These are phyloP conservation scores for Riptortus pedestris DNA, from an alignment of 1,140 invertebrate species.

Conservation along the genomic window DNA sequence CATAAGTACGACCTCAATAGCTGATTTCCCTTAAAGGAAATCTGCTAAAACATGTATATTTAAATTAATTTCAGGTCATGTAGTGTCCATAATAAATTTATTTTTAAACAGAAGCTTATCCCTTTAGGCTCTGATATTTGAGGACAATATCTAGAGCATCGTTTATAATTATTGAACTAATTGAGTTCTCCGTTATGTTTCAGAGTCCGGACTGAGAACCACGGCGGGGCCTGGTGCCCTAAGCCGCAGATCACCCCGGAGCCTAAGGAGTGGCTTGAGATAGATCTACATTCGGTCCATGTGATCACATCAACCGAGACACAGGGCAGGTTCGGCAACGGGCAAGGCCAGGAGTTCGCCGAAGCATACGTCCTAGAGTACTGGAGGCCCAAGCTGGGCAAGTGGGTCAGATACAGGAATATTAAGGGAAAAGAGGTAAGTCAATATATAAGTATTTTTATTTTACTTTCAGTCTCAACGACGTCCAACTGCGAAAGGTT, in stretches of 20 bases:
- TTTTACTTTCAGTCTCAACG: not conserved
- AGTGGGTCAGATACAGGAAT: conserved; percentile 63
- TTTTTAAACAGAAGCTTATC: no score
- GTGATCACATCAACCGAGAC: conserved; percentile 72
- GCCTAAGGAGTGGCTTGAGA: conserved; percentile 65
- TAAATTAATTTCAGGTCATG: no score
- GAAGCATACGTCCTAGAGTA: conserved; percentile 71
- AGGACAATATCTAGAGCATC: no score
- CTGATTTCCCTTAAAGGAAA: no score
- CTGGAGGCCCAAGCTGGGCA: conserved; percentile 54
- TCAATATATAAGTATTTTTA: conserved; percentile 1
- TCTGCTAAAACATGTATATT: no score
- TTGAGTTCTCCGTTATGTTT: no score
- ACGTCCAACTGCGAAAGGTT: no score
- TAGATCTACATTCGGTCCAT: conserved; percentile 59
- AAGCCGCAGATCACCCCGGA: conserved; percentile 57
- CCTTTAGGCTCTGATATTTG: no score
- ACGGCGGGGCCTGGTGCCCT: conserved; percentile 80
- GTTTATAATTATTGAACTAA: no score
- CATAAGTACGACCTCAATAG: no score
- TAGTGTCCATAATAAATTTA: no score
- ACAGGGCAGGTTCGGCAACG: conserved; percentile 77
- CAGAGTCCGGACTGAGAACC: conserved; percentile 64
- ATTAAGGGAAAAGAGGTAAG: conserved; percentile 57
- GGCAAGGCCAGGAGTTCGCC: conserved; percentile 66